phyloP scores from a whole-genome alignment of 2,797 vertebrate genomes.

The Remorina albescens region DNA sequence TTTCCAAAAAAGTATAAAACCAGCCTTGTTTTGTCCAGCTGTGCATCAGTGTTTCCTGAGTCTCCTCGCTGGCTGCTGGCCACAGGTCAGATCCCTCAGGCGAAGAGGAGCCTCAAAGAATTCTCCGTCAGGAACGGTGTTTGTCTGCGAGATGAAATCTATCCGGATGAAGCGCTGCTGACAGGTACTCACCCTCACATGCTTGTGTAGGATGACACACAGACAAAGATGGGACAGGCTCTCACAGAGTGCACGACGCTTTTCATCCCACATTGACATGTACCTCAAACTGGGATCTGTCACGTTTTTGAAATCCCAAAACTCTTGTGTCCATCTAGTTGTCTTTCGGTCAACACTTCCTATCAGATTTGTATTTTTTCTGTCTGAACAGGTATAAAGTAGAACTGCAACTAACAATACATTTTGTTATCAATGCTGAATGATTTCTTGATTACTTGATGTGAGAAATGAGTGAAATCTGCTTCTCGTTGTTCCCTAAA shows the following conservation, averaged over 20 bases:
- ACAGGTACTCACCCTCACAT: slow-evolving; percentile 74
- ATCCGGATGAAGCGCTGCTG: slow-evolving; percentile 76
- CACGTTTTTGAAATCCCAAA: neutral
- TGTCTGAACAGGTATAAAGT: neutral
- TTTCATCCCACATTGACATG: neutral
- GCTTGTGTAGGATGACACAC: neutral
- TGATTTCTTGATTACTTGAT: too few species aligned
- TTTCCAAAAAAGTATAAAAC: too few species aligned
- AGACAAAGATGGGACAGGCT: neutral
- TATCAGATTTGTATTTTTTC: neutral
- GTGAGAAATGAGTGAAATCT: too few species aligned
- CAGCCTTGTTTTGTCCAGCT: slow-evolving; percentile 79
- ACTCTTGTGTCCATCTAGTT: too few species aligned
- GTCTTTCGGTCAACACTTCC: too few species aligned
- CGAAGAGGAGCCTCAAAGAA: slow-evolving; percentile 82
- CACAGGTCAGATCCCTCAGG: slow-evolving; percentile 84
- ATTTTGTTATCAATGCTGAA: neutral
- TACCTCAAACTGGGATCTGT: neutral
- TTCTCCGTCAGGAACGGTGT: slow-evolving; percentile 81
- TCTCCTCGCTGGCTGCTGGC: slow-evolving; percentile 93
- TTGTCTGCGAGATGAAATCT: slow-evolving; percentile 72
- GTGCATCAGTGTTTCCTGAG: slow-evolving; percentile 87
- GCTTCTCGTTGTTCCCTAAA: too few species aligned
- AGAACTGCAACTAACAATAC: neutral
- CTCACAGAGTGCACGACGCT: neutral